Base-by-base conservation (phyloP, 64 coral and sea anemone species). In the Trachythela sp. region DNA sequence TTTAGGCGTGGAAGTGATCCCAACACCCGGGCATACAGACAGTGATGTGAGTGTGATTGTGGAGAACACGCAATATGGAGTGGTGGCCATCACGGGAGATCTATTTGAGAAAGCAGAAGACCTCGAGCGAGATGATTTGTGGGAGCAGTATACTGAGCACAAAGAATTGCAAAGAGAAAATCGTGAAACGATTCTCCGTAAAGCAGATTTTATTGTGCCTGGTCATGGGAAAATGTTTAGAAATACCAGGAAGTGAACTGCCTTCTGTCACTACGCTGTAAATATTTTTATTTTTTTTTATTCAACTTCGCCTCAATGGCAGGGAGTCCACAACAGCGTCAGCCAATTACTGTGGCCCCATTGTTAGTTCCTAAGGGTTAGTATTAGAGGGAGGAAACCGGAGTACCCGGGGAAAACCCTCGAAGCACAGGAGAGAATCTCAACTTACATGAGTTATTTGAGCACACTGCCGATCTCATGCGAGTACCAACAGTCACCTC, bases 121-220 rank as follows among this genome's bases (percentile, higher is more conserved):
- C 34, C 34, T 80, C 0, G 33, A 35, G 20, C 33, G 15, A 80
- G n/a, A n/a, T 35, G 75, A 37, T 37, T 30, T 80, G 13, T 80
- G n/a, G 29, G 75, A 30, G 75, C 31, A 2, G 30, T 80, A 80
- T 39, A 80, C 27, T 37, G 75, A 80, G 31, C 20, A 80, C 38
- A 1, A 38, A 15, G 30, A 17, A 29, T 11, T 15, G 11, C 75
- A 80, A 29, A 37, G 75, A 80, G 33, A 36, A 80, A 80, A 8
- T 80, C 75, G 75, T 37, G 13, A 80, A 35, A 80, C 9, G 37
- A 39, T 80, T 34, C 75, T 80, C 20, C 30, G 34, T 30, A 35
- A 34, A 0, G 75, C 75, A 80, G 75, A 80, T 80, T 80, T 80
- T 37, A 80, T 80, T 36, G 75, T 80, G 30, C 75, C 75, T 36